Base-by-base conservation (phyloP, 2,113 vertebrate species). In the Phaethornis superciliosus region DNA sequence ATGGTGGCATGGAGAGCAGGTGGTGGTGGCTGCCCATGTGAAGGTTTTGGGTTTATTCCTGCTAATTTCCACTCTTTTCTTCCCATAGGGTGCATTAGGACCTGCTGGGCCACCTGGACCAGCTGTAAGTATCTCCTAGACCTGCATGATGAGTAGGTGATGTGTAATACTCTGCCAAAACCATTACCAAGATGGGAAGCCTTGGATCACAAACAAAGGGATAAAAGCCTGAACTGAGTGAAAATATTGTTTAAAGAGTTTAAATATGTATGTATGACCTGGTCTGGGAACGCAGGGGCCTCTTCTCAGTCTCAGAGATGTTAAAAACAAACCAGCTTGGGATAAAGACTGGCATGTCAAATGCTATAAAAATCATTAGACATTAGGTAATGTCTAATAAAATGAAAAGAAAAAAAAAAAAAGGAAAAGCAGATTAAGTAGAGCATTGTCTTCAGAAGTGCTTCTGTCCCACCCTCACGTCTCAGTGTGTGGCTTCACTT, bases 61-160 rank as follows among this genome's bases (percentile, higher is more conserved):
- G 28, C 56, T 96, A 4, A 93, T 84, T 70, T 56, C 7, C 15
- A 9, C 62, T 94, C 46, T 20, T 90, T 97, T 33, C 8, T 95
- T 62, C 88, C 94, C 37, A 2, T 26, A 99, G 99, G 99, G 99
- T 65, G 98, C 98, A 2, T 14, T 98, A 28, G 99, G 99, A 97
- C 99, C 98, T 88, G 47, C 98, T 0, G 99, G 99, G 33, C 99
- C 99, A 5, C 95, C 97, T 28, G 99, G 99, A 96, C 90, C 98
- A 93, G 98, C 99, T 96, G 99, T 99, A 97, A 99, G 99, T 99
- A 96, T 22, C 24, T 27, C 16, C 55, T 20, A 49, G 52, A 68
- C 8, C 46, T 23, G 32, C 26, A 3, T 15, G 40, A 1, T 3
- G 26, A 15, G 63, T 9, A 62, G 3, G 0, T 47, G 64, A 3